Conservation (phyloP, 2,888 invertebrate genomes). For the Bugula neritina region DNA sequence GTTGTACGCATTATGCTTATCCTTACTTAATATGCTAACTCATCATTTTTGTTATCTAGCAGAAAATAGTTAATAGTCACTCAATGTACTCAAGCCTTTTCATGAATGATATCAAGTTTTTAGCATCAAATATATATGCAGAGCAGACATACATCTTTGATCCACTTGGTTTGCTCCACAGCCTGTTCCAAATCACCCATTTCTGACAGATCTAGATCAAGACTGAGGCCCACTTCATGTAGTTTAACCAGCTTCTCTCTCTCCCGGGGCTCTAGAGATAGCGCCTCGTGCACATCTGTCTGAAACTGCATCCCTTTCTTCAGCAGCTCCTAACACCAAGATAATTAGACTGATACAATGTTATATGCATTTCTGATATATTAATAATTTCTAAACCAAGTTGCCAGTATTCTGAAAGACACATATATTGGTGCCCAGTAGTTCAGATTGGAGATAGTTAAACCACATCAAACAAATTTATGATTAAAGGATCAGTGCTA, state of each 20-base stretch:
- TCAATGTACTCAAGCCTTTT: neutral
- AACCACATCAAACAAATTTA: no score
- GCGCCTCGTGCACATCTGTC: constrained; percentile 62
- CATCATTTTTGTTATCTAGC: no score
- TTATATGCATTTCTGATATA: no score
- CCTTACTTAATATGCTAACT: no score
- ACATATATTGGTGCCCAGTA: no score
- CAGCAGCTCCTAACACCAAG: constrained; percentile 46
- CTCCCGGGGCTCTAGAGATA: constrained; percentile 46
- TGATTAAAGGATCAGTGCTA: no score
- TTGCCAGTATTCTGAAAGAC: no score
- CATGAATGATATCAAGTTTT: neutral
- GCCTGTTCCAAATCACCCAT: constrained; percentile 63
- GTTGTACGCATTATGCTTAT: no score
- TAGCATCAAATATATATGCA: neutral
- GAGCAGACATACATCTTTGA: neutral
- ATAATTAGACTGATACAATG: no score
- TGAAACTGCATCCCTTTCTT: constrained; percentile 52
- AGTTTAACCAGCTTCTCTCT: constrained; percentile 66
- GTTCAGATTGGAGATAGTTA: no score
- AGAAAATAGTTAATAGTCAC: neutral
- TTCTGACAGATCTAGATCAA: constrained; percentile 80
- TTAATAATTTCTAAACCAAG: no score
- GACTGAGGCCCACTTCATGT: constrained; percentile 70
- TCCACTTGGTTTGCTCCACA: constrained; percentile 6